phyloP scores from a whole-genome alignment of 1,140 invertebrate species.

The Drosophila nigrodunni region DNA sequence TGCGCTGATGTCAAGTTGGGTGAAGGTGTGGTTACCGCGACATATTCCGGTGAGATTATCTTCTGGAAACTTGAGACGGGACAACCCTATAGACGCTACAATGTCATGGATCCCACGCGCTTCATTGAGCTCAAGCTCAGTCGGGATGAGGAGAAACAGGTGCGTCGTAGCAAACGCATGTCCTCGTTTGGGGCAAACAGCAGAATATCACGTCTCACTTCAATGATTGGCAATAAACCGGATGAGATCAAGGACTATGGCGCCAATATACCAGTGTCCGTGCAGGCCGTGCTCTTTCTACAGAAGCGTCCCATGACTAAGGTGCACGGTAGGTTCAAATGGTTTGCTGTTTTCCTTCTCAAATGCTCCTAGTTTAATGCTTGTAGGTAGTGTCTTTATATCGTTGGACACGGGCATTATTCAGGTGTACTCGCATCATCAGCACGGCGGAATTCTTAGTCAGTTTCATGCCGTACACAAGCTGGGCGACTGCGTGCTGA shows the following conservation, averaged over 20 bases:
- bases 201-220: not conserved
- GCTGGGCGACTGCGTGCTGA: constrained; percentile 88
- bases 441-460: constrained; percentile 87
- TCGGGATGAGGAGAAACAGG: constrained; percentile 32
- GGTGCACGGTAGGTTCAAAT: constrained; percentile 78
- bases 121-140: constrained; percentile 64
- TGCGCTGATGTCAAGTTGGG: constrained; percentile 87
- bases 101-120: constrained; percentile 85
- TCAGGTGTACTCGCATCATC: constrained; percentile 90
- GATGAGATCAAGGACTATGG: constrained; percentile 44
- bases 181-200: not conserved
- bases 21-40: constrained; percentile 88
- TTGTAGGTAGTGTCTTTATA: constrained; percentile 87
- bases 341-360: constrained; percentile 28
- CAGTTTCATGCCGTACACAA: constrained; percentile 88
- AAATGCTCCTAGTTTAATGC: not conserved
- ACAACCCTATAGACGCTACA: constrained; percentile 87
- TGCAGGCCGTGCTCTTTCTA: constrained; percentile 87
- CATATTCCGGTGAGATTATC: constrained; percentile 91
- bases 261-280: constrained; percentile 77
- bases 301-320: constrained; percentile 85
- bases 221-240: not conserved
- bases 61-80: constrained; percentile 91
- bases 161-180: constrained; percentile 29
- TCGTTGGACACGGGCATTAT: constrained; percentile 88